Evolutionary conservation across 2,888 invertebrate genomes (phyloP), one percentile per base, ranked within the genome.

Genomic region (Pollenia labialis): DNA sequence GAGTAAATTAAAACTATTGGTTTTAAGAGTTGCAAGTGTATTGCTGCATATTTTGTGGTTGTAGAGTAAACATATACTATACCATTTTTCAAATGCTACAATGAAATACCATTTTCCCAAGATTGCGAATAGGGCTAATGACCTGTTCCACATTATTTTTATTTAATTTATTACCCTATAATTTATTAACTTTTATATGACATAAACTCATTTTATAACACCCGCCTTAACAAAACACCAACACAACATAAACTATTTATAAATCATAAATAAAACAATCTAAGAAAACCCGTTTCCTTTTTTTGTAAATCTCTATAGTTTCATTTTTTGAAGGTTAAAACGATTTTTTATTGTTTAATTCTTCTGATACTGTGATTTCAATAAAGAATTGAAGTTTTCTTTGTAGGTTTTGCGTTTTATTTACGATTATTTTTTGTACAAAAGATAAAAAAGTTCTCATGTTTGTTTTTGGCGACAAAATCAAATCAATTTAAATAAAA

Each of bases 391-490:
- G 11, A 18, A 52, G 52, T 16, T 64, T 64, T 64, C 44, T 64
- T 64, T 64, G 12, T 46, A 18, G 7, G 8, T 46, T 64, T 64
- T 32, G 32, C 32, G 7, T 64, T 11, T 64, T 18, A 64, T 50
- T 50, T 40, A 50, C 40, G 32, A 11, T 1, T 66, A n/a, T n/a
- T 50, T 40, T 3, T 72, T 40, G 11, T 12, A 58, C n/a, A 46
- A 44, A 14, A 56, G 58, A 58, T 58, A 14, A 42, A 32, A 14
- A 42, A 8, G 40, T 71, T 72, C 23, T 46, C 10, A 46, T 72
- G 23, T 32, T 72, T 56, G 46, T 46, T 58, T 32, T 72, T 56
- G 23, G 72, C 46, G 46, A 56, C 44, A 58, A 58, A 44, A 46
- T 1, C 6, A 14, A 56, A 72, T 44, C 23, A 46, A 72, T 32